Base-by-base conservation (phyloP, 2,113 vertebrate species). In the Lucifuga dentata region DNA sequence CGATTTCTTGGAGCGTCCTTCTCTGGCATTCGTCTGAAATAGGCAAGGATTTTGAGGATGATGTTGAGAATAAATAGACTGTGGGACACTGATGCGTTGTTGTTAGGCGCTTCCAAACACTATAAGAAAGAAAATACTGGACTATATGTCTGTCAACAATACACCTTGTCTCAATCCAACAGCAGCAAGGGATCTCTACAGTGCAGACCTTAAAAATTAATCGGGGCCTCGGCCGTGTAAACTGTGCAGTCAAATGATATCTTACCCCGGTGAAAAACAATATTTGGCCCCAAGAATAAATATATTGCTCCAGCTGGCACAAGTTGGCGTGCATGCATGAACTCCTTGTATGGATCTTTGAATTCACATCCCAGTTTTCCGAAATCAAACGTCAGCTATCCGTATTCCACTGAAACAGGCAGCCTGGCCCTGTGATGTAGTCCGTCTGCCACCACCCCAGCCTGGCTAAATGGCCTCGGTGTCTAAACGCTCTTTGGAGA, bases 11-110 rank as follows among this genome's bases (percentile, higher is more conserved):
- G 67, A 59, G 67, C 68, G 74, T 85, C 76, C 81, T 86, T 80
- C 79, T 77, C 76, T 78, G 68, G 75, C 85, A 85, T 89, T 73
- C 67, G 85, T 86, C 56, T 83, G 39, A 45, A 72, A 63, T 49
- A 40, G 76, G 73, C 73, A 41, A 23, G 61, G 82, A 44, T 69
- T 72, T 78, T 48, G 65, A 68, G 39, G 64, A 58, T 36, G 39
- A 41, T 59, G 70, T 69, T 62, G 68, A 40, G 40, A 41, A 76
- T 76, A 80, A 56, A 73, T 73, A 19, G 43, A 48, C 20, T 33
- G 45, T 17, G 11, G 38, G 9, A 51, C 44, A 73, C 46, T 41
- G 68, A 11, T 29, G n/a, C 10, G 24, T 46, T 50, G 52, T 19
- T 32, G 49, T 53, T 59, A 68, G 39, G 60, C 73, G 73, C 64